These are phyloP conservation scores for Drosophila pseudotakahashii DNA, from an alignment of 2,888 invertebrate genomes.

Conservation along the genomic window DNA sequence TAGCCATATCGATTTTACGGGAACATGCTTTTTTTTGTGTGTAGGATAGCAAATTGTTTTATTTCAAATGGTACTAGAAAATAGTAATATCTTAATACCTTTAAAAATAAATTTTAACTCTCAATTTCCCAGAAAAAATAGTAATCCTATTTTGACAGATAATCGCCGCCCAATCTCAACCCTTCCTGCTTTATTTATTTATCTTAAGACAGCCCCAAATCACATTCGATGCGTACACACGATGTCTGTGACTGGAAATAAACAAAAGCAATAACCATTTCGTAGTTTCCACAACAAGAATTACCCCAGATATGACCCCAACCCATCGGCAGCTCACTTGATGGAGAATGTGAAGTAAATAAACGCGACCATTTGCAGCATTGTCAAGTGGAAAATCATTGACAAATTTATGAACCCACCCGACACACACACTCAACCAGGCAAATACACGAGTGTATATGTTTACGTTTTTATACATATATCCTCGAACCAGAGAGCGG, in stretches of 20 bases:
- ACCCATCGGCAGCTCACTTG: slow-evolving; percentile 11
- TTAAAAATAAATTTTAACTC: neutral
- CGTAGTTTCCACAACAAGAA: slow-evolving; percentile 13
- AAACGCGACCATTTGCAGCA: slow-evolving; percentile 44
- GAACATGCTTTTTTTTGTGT: too few species aligned
- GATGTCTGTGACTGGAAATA: slow-evolving; percentile 34
- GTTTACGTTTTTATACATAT: slow-evolving; percentile 7
- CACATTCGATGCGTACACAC: slow-evolving; percentile 15
- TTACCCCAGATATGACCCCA: slow-evolving; percentile 19
- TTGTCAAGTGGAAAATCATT: slow-evolving; percentile 53
- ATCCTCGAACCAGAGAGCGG: slow-evolving; percentile 21
- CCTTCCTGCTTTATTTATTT: slow-evolving; percentile 34
- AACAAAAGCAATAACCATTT: slow-evolving; percentile 43
- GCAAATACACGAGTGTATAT: slow-evolving; percentile 1
- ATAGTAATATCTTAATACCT: too few species aligned
- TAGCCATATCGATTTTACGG: too few species aligned
- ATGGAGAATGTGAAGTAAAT: slow-evolving; percentile 42
- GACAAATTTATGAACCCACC: slow-evolving; percentile 46
- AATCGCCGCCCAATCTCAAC: slow-evolving; percentile 7
- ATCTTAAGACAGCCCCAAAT: slow-evolving; percentile 21
- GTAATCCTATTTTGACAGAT: slow-evolving; percentile 35
- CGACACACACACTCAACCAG: slow-evolving; percentile 6
- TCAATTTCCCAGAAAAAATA: neutral
- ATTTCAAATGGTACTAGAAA: too few species aligned
- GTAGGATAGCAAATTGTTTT: too few species aligned